phyloP scores from a whole-genome alignment of 2,113 vertebrate genomes.

The Equus przewalskii region DNA sequence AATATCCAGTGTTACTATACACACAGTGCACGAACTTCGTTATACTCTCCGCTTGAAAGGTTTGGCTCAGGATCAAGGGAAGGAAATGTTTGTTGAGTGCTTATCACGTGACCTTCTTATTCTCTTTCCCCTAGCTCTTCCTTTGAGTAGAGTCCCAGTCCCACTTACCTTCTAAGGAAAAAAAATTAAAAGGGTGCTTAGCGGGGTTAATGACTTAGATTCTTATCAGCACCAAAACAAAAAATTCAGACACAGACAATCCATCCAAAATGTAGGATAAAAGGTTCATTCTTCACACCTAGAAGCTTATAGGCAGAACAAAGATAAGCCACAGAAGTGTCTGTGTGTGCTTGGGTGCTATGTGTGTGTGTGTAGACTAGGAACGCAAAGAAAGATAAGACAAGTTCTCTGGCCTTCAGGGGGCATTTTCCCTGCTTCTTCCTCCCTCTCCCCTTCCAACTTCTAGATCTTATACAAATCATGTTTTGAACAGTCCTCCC shows the following conservation, averaged over 20 bases:
- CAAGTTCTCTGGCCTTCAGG: background rate
- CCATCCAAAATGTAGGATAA: slow-evolving; percentile 34
- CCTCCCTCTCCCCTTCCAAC: background rate
- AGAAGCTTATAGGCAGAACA: slow-evolving; percentile 13
- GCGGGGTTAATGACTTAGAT: slow-evolving; percentile 67
- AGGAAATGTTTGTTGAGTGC: slow-evolving; percentile 29
- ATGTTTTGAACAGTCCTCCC: background rate
- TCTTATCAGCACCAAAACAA: slow-evolving; percentile 55
- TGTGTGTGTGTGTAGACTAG: background rate
- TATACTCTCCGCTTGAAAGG: background rate
- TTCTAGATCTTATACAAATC: slow-evolving; percentile 7
- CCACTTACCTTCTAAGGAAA: slow-evolving; percentile 12
- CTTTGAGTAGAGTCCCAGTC: background rate
- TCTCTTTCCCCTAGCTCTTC: background rate
- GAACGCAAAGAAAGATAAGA: background rate
- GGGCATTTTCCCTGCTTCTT: background rate
- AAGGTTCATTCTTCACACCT: slow-evolving; percentile 62
- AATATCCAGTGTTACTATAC: background rate
- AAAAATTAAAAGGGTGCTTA: slow-evolving; percentile 16
- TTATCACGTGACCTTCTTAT: background rate
- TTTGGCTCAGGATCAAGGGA: slow-evolving; percentile 1
- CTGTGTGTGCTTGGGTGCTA: background rate
- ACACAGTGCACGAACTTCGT: background rate
- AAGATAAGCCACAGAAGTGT: background rate
- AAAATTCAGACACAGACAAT: slow-evolving; percentile 57